Evolutionary conservation across 2,113 vertebrate genomes (phyloP).

Genomic region (Turnix velox): DNA sequence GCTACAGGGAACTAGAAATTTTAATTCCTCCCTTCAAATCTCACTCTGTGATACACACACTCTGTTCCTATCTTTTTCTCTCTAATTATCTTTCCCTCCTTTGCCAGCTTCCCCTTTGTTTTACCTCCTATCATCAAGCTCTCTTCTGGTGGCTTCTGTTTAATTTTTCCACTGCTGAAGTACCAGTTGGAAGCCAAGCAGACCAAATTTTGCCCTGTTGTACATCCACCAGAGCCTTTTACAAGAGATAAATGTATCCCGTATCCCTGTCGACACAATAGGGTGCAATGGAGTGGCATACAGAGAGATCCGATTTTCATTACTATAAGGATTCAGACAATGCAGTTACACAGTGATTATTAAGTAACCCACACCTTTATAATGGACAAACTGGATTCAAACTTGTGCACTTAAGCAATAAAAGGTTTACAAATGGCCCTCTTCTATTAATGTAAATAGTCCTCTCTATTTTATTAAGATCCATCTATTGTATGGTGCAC

Average conservation of each 20-base stretch:
- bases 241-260: neutral
- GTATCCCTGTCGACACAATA: neutral
- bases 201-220: neutral
- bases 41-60: neutral
- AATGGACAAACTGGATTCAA: conserved; percentile 27
- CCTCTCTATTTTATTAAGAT: conserved; percentile 28
- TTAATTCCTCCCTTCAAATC: neutral
- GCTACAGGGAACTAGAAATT: neutral
- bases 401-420: conserved; percentile 11
- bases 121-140: neutral
- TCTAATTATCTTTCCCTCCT: neutral
- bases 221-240: conserved; percentile 4
- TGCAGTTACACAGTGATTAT: neutral
- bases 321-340: neutral
- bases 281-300: neutral
- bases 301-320: neutral
- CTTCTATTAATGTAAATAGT: conserved; percentile 26
- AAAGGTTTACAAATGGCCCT: conserved; percentile 24
- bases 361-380: neutral
- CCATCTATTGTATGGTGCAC: neutral
- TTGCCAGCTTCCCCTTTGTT: neutral
- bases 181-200: neutral
- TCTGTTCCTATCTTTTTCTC: neutral
- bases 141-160: neutral
- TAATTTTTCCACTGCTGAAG: neutral